Base-by-base conservation (phyloP, 1,140 invertebrate genomes). In the Musca domestica region DNA sequence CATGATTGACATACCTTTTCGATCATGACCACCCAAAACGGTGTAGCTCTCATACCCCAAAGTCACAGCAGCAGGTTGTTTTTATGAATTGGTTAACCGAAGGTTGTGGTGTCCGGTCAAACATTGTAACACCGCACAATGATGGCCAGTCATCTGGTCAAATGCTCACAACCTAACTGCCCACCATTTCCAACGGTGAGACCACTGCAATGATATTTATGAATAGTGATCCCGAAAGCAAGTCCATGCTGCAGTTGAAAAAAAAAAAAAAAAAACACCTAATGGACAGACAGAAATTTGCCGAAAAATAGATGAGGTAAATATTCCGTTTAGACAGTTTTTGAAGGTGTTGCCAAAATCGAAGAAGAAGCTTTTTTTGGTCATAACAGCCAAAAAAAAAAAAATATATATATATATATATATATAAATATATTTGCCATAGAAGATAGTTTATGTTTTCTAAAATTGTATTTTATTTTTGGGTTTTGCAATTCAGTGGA, bases 41-140 rank as follows among this genome's bases (percentile, higher is more conserved):
- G 17, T 30, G 27, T 61, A 61, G 27, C 3, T 7, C 2, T 2
- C 34, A 41, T 41, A 41, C 34, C 34, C 34, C 34, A 41, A 41
- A 41, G 27, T 20, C 17, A 41, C 34, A 41, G 34, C 56, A 61
- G 34, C 56, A 61, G 56, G 56, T 61, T 61, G 56, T 23, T 61
- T 61, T 17, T 22, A 41, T 34, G 27, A 61, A 41, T 34, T 30
- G 30, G 30, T 25, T 9, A 34, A 15, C 15, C 15, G 54, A 54
- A 12, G 52, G 22, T 23, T 61, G 27, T 61, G 56, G n/a, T 30
- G 56, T 61, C 56, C 34, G n/a, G 56, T 41, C 27, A 61, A 61
- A 61, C 56, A 61, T n/a, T 56, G 52, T 56, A 56, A 56, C 52
- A 56, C 52, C 23, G 27, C 52, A 56, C 52, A 56, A 61, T 61